These are phyloP conservation scores for Drosophila gaucha DNA, from an alignment of 2,888 invertebrate species.

Conservation along the genomic window DNA sequence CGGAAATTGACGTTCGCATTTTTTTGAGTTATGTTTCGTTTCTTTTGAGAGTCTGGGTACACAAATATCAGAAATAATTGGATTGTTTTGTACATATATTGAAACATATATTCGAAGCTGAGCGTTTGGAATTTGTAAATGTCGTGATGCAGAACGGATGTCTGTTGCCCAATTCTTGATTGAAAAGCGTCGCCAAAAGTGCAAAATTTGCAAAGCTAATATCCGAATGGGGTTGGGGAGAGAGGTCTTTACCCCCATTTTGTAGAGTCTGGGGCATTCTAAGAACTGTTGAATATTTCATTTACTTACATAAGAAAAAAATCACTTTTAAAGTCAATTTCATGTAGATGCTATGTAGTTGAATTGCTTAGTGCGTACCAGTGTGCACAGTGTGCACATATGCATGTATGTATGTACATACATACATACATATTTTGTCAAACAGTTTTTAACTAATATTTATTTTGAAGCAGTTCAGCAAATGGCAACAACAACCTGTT, in stretches of 20 bases:
- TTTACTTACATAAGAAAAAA: constrained; percentile 30
- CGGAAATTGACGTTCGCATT: constrained; percentile 65
- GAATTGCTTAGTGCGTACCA: constrained; percentile 24
- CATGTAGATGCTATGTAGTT: constrained; percentile 40
- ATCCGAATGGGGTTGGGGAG: background rate
- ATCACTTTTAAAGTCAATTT: constrained; percentile 45
- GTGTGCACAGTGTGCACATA: constrained; percentile 1
- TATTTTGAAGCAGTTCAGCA: constrained; percentile 22
- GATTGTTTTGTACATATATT: constrained; percentile 15
- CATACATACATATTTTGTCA: constrained; percentile 2
- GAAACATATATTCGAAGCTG: constrained; percentile 1
- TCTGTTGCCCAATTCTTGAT: constrained; percentile 64
- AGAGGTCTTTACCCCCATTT: constrained; percentile 12
- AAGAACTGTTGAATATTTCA: constrained; percentile 66
- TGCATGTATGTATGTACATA: background rate
- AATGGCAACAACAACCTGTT: constrained; percentile 40
- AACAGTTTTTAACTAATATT: constrained; percentile 18
- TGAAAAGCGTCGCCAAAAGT: constrained; percentile 70
- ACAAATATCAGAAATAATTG: constrained; percentile 32
- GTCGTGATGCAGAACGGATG: constrained; percentile 55
- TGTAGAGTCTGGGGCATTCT: constrained; percentile 25
- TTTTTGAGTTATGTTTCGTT: constrained; percentile 56
- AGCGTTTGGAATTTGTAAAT: constrained; percentile 43
- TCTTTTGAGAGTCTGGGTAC: background rate
- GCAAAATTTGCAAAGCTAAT: constrained; percentile 67